Evolutionary conservation across 1,140 invertebrate species (phyloP), one percentile per base, ranked within the genome.

Genomic region (Drosophila azteca): DNA sequence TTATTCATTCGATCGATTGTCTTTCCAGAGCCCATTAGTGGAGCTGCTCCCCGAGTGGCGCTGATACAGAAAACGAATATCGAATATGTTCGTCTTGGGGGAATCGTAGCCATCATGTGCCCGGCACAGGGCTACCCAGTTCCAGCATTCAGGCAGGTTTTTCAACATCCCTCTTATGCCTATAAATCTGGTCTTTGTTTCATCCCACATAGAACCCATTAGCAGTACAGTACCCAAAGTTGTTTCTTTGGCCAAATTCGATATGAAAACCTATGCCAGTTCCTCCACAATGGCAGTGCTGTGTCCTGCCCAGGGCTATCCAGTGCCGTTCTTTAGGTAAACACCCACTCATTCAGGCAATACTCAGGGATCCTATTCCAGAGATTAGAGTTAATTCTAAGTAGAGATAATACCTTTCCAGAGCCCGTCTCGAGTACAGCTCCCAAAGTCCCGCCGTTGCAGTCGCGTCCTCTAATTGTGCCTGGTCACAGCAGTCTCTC

Each of bases 231-330:
- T 94, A 54, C 95, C 95, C 26, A 93, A 79, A 60, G 79, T 93
- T 61, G 93, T 92, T 20, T 81, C 82, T 0, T 13, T 84, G 50
- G 78, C 77, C 1, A 84, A 84, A 92, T 93, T 78, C 35, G 79
- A 88, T 76, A 88, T 81, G 78, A 95, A 94, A 92, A 93, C 94
- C 54, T 93, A 79, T 53, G 55, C 93, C 55, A 94, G 78, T n/a
- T 64, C 63, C 3, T 90, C 50, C 79, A 92, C 48, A 31, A 44
- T 88, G 41, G 78, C 83, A 22, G 94, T 96, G 43, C 91, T 95
- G 13, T 96, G 95, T 85, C 95, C 95, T 89, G 95, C 95, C 59
- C 95, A 96, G 92, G 95, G 94, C 53, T 95, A 93, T 92, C 95
- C 95, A 61, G 93, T 94, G 73, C 93, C 95, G 22, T 92, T 92